Percentiles rank a stretch among this genome's conserved stretches.
Conservation (phyloP, 2,888 invertebrate species). For the Chesias legatella region DNA sequence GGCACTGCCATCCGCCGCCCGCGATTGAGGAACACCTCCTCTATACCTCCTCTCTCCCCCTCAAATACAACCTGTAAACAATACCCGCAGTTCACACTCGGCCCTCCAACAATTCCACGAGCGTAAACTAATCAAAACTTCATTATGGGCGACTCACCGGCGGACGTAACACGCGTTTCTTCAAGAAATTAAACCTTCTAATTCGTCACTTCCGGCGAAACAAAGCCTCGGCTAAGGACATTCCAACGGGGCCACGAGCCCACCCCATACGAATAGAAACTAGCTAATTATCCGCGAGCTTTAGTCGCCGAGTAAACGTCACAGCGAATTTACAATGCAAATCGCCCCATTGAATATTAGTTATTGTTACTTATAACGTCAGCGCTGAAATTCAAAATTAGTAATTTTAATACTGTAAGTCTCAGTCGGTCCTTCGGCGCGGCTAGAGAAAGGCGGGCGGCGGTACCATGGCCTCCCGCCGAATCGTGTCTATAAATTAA, state of each 20-base stretch:
- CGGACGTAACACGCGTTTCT: constrained; percentile 39
- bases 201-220: constrained; percentile 30
- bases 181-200: constrained; percentile 38
- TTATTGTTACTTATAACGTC: constrained; percentile 68
- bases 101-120: constrained; percentile 35
- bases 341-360: constrained; percentile 75
- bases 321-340: constrained; percentile 78
- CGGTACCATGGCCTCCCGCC: constrained; percentile 56
- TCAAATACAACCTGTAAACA: constrained; percentile 57
- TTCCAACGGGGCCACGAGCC: constrained; percentile 49
- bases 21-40: constrained; percentile 63
- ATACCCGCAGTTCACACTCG: constrained; percentile 41
- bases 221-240: constrained; percentile 52
- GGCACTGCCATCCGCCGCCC: constrained; percentile 72
- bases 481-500: constrained; percentile 44
- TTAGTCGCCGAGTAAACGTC: constrained; percentile 68
- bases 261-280: constrained; percentile 72
- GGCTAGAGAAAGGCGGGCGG: constrained; percentile 67
- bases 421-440: constrained; percentile 74
- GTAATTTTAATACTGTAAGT: constrained; percentile 75
- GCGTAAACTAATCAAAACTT: constrained; percentile 41
- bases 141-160: constrained; percentile 36
- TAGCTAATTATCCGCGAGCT: constrained; percentile 78
- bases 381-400: constrained; percentile 76
- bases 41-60: no score